These are phyloP conservation scores for Pararge aegeria DNA, from an alignment of 1,140 invertebrate species.

Conservation along the genomic window DNA sequence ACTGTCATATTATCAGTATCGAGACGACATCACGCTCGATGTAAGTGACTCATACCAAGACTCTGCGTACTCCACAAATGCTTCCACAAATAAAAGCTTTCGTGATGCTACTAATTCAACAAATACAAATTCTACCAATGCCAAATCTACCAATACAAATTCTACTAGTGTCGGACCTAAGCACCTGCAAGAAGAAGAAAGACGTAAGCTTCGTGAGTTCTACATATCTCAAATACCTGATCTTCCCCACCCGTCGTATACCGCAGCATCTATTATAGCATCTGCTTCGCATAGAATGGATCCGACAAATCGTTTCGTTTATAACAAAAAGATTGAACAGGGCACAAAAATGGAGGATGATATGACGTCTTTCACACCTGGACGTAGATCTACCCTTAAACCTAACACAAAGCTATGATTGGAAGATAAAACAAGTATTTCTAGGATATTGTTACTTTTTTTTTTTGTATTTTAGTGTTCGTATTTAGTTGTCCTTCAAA, in stretches of 20 bases:
- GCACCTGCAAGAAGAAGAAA: neutral
- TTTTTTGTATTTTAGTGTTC: too few species aligned
- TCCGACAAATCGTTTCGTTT: slow-evolving; percentile 38
- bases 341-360: slow-evolving; percentile 25
- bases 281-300: slow-evolving; percentile 47
- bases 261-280: slow-evolving; percentile 52
- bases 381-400: slow-evolving; percentile 53
- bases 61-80: slow-evolving; percentile 11
- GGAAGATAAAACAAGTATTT: neutral
- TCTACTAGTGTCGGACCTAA: neutral
- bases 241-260: slow-evolving; percentile 51
- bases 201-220: slow-evolving; percentile 38
- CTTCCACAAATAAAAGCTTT: slow-evolving; percentile 25
- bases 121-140: neutral
- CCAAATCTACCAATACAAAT: neutral
- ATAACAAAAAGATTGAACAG: slow-evolving; percentile 46
- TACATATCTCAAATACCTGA: slow-evolving; percentile 56
- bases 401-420: neutral
- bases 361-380: slow-evolving; percentile 38
- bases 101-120: neutral
- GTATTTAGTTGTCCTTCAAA: too few species aligned
- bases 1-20: slow-evolving; percentile 53
- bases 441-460: neutral
- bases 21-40: slow-evolving; percentile 5
- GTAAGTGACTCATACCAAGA: slow-evolving; percentile 2